phyloP scores from a whole-genome alignment of 2,888 invertebrate genomes.

The Erebia aethiops region DNA sequence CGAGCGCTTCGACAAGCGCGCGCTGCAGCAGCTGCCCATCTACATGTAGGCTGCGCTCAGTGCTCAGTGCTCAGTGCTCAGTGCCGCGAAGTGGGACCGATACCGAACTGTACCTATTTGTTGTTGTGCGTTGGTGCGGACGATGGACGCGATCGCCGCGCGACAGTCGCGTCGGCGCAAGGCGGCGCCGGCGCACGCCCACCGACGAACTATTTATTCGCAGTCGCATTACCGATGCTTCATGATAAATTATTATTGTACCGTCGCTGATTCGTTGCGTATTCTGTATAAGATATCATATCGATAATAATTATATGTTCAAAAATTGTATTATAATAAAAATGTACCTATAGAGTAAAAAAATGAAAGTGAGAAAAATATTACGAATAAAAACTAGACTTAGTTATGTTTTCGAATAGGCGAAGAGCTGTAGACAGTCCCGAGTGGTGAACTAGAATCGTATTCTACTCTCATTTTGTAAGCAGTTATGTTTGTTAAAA shows the following conservation, averaged over 20 bases:
- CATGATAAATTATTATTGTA: slow-evolving; percentile 75
- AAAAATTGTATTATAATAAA: slow-evolving; percentile 79
- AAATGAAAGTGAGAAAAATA: slow-evolving; percentile 82
- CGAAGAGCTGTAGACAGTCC: slow-evolving; percentile 72
- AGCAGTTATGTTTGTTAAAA: slow-evolving; percentile 82
- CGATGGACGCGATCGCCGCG: slow-evolving; percentile 28
- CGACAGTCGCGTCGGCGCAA: not conserved
- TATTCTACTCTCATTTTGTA: slow-evolving; percentile 77
- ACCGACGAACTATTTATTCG: slow-evolving; percentile 77
- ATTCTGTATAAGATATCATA: slow-evolving; percentile 80
- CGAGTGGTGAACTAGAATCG: slow-evolving; percentile 68
- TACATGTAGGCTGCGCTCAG: slow-evolving; percentile 79
- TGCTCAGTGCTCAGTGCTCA: slow-evolving; percentile 64
- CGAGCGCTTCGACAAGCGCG: slow-evolving; percentile 79
- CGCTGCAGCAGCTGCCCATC: slow-evolving; percentile 80
- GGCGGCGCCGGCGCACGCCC: slow-evolving; percentile 50
- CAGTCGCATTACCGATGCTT: slow-evolving; percentile 77
- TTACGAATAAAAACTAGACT: slow-evolving; percentile 77
- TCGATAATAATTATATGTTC: slow-evolving; percentile 80
- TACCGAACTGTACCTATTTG: slow-evolving; percentile 79
- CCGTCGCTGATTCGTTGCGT: slow-evolving; percentile 79
- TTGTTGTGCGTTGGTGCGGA: slow-evolving; percentile 44
- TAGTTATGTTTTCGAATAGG: slow-evolving; percentile 79
- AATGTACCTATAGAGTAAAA: slow-evolving; percentile 79
- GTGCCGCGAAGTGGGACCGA: slow-evolving; percentile 54